A percentile compares a stretch with the other conserved stretches of the same genome.
Evolutionary conservation across 2,888 invertebrate genomes (phyloP).

Genomic region (Drosophila hamatofila): DNA sequence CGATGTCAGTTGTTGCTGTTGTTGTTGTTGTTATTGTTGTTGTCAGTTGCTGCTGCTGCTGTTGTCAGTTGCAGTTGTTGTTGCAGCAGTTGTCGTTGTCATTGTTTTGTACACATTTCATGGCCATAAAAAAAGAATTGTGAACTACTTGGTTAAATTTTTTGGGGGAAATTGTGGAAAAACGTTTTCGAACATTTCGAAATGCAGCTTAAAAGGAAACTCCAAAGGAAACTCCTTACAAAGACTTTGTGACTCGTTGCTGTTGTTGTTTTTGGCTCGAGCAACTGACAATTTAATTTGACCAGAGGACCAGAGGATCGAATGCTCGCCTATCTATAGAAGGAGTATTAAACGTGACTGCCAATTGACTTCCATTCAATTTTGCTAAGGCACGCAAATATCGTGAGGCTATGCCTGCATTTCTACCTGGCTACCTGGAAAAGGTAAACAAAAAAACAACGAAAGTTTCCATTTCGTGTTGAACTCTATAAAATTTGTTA

Average conservation of each 20-base stretch:
- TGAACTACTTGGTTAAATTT: constrained; percentile 30
- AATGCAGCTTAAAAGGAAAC: constrained; percentile 46
- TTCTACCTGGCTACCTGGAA: constrained; percentile 50
- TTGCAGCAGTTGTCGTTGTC: constrained; percentile 67
- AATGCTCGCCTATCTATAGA: constrained; percentile 21
- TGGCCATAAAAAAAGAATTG: constrained; percentile 65
- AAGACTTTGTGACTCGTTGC: neutral
- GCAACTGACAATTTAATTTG: constrained; percentile 73
- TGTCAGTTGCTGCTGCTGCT: constrained; percentile 28
- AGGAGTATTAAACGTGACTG: constrained; percentile 66
- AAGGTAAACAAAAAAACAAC: constrained; percentile 18
- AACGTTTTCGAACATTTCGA: constrained; percentile 32
- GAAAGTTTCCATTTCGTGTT: constrained; percentile 68
- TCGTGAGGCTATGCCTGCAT: constrained; percentile 60
- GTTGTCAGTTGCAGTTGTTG: constrained; percentile 42
- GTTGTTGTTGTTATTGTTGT: constrained; percentile 29
- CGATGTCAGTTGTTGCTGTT: constrained; percentile 33
- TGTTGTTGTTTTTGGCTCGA: constrained; percentile 1
- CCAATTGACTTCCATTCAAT: constrained; percentile 79
- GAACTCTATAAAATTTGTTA: constrained; percentile 39
- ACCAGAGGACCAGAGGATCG: constrained; percentile 54
- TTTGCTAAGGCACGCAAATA: constrained; percentile 73
- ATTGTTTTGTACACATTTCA: constrained; percentile 75
- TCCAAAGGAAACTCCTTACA: constrained; percentile 27
- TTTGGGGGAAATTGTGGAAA: constrained; percentile 27